Conservation (phyloP, 2,113 vertebrate species). For the Actinemys pallida region DNA sequence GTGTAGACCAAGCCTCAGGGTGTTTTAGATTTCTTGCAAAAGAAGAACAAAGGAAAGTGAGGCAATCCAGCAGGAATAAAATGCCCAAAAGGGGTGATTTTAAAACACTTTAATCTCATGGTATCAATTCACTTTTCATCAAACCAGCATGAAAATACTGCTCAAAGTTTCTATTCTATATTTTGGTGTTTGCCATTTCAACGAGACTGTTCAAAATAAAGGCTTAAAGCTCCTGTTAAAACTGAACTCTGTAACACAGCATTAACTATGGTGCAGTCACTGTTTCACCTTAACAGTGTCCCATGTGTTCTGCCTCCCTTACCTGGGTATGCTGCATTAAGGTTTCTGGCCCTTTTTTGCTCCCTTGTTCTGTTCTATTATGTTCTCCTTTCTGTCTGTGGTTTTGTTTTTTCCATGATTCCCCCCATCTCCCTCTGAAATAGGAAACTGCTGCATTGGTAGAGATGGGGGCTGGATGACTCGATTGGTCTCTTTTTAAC, state of each 20-base stretch:
- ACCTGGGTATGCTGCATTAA: background rate
- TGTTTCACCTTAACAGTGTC: background rate
- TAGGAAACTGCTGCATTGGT: background rate
- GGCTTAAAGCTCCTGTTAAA: background rate
- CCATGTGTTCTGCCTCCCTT: too few species aligned
- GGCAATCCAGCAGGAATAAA: background rate
- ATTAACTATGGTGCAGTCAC: background rate
- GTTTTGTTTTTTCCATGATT: background rate
- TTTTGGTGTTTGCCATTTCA: conserved; percentile 9
- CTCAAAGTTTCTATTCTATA: background rate
- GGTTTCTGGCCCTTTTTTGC: background rate
- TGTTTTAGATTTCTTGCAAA: background rate
- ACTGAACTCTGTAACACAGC: background rate
- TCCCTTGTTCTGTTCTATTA: background rate
- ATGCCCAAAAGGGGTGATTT: background rate
- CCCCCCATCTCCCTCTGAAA: background rate
- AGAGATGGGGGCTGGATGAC: background rate
- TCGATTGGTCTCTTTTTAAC: background rate
- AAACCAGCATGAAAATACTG: background rate
- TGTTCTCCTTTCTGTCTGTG: background rate
- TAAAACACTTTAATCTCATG: background rate
- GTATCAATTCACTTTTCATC: background rate
- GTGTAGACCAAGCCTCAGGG: too few species aligned
- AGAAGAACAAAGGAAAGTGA: background rate
- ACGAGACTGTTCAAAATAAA: background rate